phyloP scores from a whole-genome alignment of 1,140 invertebrate genomes.

The Trichoplusia ni region DNA sequence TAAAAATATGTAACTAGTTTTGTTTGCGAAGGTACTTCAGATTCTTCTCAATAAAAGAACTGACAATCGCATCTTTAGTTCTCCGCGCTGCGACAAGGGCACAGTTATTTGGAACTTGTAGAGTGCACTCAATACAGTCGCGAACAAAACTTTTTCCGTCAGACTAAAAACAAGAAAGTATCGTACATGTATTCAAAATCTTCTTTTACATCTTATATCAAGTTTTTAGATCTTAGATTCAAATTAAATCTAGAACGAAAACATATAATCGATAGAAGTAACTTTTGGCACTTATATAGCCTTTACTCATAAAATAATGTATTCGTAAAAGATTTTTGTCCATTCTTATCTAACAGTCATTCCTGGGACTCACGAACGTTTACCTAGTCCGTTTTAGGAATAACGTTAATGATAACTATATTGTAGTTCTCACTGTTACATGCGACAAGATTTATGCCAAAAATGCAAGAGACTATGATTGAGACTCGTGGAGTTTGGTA shows the following conservation, averaged over 20 bases:
- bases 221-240: too few species aligned
- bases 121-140: too few species aligned
- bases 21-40: too few species aligned
- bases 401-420: conserved; percentile 30
- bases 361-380: conserved; percentile 22
- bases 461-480: conserved; percentile 27
- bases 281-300: neutral
- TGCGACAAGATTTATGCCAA: conserved; percentile 29
- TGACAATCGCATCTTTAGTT: too few species aligned
- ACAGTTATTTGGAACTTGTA: too few species aligned
- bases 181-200: too few species aligned
- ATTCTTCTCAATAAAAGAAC: too few species aligned
- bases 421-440: conserved; percentile 26
- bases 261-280: neutral
- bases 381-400: conserved; percentile 37
- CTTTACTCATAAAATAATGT: neutral
- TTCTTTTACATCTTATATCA: too few species aligned
- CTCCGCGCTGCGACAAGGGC: too few species aligned
- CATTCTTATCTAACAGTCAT: conserved; percentile 15
- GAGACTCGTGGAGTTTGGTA: neutral
- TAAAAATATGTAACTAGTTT: too few species aligned
- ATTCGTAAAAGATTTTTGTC: neutral
- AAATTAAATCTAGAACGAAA: neutral
- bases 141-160: too few species aligned
- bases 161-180: too few species aligned